Evolutionary conservation across 2,797 vertebrate genomes (phyloP).

Genomic region (Chiroxiphia lanceolata): DNA sequence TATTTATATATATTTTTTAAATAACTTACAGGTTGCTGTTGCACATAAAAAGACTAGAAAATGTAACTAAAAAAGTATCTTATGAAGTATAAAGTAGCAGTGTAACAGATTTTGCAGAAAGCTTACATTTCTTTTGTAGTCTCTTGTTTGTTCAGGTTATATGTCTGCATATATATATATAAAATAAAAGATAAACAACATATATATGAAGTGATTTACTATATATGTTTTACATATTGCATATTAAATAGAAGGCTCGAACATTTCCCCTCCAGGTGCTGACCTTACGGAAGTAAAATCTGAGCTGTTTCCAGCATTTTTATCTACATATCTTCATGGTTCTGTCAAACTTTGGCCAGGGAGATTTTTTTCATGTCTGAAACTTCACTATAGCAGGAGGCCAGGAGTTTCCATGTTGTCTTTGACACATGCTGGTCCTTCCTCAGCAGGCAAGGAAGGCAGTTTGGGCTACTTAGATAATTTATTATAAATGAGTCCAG

Average conservation of each 20-base stretch:
- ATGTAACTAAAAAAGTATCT: not conserved
- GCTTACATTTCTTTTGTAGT: not conserved
- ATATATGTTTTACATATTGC: not conserved
- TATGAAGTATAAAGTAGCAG: not conserved
- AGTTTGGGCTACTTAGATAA: not conserved
- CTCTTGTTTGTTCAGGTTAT: not conserved
- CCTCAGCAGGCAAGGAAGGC: not conserved
- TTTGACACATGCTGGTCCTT: accelerated
- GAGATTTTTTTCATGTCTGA: accelerated
- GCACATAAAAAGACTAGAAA: not conserved
- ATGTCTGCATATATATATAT: not conserved
- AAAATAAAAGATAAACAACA: not conserved
- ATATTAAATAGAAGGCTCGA: not conserved
- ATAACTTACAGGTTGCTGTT: not conserved
- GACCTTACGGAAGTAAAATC: not conserved
- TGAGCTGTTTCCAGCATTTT: not conserved
- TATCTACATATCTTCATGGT: not conserved
- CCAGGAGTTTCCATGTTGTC: not conserved
- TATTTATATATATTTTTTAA: not conserved
- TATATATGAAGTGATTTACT: not conserved
- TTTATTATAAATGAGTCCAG: not conserved
- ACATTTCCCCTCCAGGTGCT: not conserved
- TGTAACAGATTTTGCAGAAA: not conserved
- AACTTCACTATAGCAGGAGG: not conserved
- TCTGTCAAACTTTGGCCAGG: not conserved